Base-by-base conservation (phyloP, 1,140 invertebrate genomes). In the Oreohelix idahoensis region DNA sequence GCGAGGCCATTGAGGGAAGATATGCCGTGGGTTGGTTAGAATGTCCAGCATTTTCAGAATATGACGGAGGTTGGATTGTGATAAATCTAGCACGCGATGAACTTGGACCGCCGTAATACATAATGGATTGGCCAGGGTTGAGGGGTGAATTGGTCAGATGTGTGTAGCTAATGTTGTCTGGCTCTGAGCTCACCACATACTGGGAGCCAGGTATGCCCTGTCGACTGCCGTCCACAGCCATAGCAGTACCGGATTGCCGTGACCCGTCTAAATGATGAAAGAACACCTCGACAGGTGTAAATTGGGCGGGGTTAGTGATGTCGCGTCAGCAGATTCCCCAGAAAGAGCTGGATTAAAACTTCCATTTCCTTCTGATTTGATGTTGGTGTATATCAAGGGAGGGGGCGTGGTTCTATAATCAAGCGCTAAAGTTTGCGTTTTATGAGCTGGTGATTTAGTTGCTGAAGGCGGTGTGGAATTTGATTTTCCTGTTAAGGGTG, bases 181-280 rank as follows among this genome's bases (percentile, higher is more conserved):
- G 26, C 23, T 76, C 49, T 17, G 35, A 2, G 13, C 69, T 26
- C 11, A 32, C 15, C 20, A 35, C 15, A 23, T 79, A 70, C 49
- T 80, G 69, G 26, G 38, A 1, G 26, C 35, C 49, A 23, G 73
- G 10, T 32, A 69, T n/a, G 11, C 49, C 29, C 29, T 42, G 20
- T 42, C 66, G 26, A 49, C 23, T 79, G 32, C 69, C n/a, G 45
- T 73, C 73, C 26, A 26, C 26, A 0, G 81, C 32, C 38, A 36
- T 49, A 0, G 42, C 5, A 20, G 63, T 15, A 0, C 53, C 13
- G 26, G 63, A n/a, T 39, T 63, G 36, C 11, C 76, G 58, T 29
- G 77, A 79, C 4, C 79, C 58, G 76, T 86, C 85, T 17, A 86
- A 79, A 51, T 83, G 76, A 42, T 86, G 58, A 58, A 86, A 84